Evolutionary conservation across 2,888 invertebrate genomes (phyloP), one percentile per base, ranked within the genome.

Genomic region (Acronicta aceris): DNA sequence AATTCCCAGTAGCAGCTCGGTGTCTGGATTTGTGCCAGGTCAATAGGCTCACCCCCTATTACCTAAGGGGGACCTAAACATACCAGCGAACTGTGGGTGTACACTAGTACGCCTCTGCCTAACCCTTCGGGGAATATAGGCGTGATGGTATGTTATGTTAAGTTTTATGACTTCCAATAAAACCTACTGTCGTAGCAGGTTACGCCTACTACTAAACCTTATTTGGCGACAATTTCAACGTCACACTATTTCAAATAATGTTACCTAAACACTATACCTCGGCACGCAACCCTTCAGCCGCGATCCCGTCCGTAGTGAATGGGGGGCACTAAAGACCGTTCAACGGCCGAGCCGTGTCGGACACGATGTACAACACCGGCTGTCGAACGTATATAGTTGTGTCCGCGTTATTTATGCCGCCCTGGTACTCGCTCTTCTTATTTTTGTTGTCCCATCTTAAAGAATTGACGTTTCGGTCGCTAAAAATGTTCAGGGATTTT

Each of bases 291-390:
- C 72, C 77, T 79, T 68, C 21, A 47, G 43, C 41, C 16, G 42
- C 57, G 43, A 57, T 59, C 42, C 53, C 25, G 55, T 66, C 63
- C 60, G 65, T 72, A 74, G 76, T 88, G 89, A 89, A 89, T 89
- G 87, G 83, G 84, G 82, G 79, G 81, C 85, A 84, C 84, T 88
- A 86, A 88, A 88, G 85, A 85, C 79, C 80, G 84, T 80, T 86
- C 85, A 86, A 81, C 74, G 78, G 79, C 79, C 79, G 79, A 78
- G 77, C 81, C 80, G 82, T 87, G 88, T 89, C 72, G 66, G 74
- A 91, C 89, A 89, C 83, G 85, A 82, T 89, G 90, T 89, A 83
- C 79, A 86, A 83, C 79, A 86, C 81, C 73, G 76, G 59, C 75
- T 75, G 81, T 81, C 82, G 71, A 74, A 73, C 80, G 77, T 78